Percentiles rank a stretch among this genome's conserved stretches.
Conservation (phyloP, 92 coral and sea anemone genomes). For the Chrysogorgia sp. region DNA sequence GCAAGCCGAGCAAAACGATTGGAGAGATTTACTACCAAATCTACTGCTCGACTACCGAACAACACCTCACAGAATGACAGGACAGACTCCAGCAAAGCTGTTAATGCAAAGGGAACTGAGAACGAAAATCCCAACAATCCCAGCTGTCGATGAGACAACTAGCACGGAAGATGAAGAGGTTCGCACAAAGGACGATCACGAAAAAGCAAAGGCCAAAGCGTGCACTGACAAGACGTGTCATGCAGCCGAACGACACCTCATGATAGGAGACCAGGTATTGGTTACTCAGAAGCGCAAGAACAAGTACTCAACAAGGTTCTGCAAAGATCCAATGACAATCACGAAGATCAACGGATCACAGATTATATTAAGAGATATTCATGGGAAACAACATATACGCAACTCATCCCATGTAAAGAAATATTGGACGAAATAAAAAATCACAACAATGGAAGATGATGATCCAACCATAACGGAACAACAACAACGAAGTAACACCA, state of each 20-base stretch:
- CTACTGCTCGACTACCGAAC: slow-evolving; percentile 26
- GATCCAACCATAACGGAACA: no score
- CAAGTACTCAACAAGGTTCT: slow-evolving; percentile 35
- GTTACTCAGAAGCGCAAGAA: slow-evolving; percentile 31
- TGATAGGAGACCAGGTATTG: slow-evolving; percentile 27
- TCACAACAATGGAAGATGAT: neutral
- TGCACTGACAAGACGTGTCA: slow-evolving; percentile 40
- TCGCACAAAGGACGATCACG: neutral
- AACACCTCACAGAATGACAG: slow-evolving; percentile 35
- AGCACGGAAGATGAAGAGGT: slow-evolving; percentile 4
- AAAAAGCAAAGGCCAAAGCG: slow-evolving; percentile 36
- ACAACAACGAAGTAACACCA: no score
- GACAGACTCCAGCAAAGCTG: slow-evolving; percentile 32
- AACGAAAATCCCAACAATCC: slow-evolving; percentile 36
- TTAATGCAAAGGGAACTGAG: slow-evolving; percentile 38
- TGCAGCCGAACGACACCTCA: slow-evolving; percentile 16
- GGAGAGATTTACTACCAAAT: slow-evolving; percentile 41
- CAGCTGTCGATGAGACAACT: neutral
- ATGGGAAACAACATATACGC: slow-evolving; percentile 13
- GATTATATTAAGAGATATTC: slow-evolving; percentile 9
- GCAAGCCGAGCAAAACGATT: slow-evolving; percentile 21
- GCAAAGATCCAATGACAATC: slow-evolving; percentile 29
- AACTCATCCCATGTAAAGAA: slow-evolving; percentile 9
- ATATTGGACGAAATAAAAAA: neutral
- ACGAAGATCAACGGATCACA: slow-evolving; percentile 36